Base-by-base conservation (phyloP, 2,797 vertebrate genomes). In the Alfaro cultratus region DNA sequence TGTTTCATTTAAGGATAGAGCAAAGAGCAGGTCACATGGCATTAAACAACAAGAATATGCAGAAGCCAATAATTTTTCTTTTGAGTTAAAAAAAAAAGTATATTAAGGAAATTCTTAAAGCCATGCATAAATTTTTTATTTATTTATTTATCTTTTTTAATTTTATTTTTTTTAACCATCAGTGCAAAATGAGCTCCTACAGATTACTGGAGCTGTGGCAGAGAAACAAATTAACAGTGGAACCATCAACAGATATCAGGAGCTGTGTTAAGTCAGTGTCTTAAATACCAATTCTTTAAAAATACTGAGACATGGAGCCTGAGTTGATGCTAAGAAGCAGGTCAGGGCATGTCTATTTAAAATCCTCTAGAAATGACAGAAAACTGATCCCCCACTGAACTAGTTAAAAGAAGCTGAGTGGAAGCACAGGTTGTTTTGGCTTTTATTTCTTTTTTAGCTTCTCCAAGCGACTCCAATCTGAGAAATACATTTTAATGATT, bases 401-500 rank as follows among this genome's bases (percentile, higher is more conserved):
- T 6, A 41, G 21, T 68, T 41, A 41, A 41, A 82, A 41, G 23
- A 10, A 26, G 8, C 23, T 10, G 49, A 5, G 11, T 51, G 23
- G n/a, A 34, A 34, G 4, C 64, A 12, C 36, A 23, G 18, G 64
- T 36, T 39, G 18, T 67, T 67, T 29, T 12, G 64, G 21, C 18
- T 68, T 51, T 23, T 43, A 46, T 76, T 74, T 39, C 7, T 21
- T 73, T 41, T 2, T 9, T 62, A 41, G 39, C 41, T 79, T 39
- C 51, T 53, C 51, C 23, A 53, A 64, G 39, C 11, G 2, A 29
- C 29, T 36, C 36, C 47, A 1, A 57, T 0, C 34, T 36, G 73
- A 4, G 62, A 45, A 77, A 78, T 47, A 31, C 0, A 47, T 82
- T 67, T 80, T 55, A 77, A 88, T 76, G 21, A 80, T 86, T 81